Conservation (phyloP, 2,797 vertebrate genomes). For the Gobio occitaniae region DNA sequence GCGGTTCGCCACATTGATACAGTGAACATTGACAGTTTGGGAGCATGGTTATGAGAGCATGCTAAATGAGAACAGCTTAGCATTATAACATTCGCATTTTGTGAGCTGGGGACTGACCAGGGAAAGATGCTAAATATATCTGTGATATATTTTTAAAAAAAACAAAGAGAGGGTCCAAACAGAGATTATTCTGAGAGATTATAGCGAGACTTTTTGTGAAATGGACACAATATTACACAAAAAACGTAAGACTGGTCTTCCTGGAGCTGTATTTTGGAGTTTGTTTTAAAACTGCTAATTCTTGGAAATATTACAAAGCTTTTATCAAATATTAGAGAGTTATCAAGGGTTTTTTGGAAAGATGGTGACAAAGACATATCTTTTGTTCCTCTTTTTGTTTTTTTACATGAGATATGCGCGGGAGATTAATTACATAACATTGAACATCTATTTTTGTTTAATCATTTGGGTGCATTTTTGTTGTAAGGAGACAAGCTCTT, state of each 20-base stretch:
- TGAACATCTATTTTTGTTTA: constrained; percentile 39
- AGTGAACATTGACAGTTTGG: constrained; percentile 29
- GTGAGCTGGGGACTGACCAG: constrained; percentile 34
- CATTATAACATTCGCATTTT: constrained; percentile 32
- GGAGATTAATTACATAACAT: constrained; percentile 33
- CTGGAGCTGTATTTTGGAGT: constrained; percentile 61
- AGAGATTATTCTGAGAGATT: constrained; percentile 38
- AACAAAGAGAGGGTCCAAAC: background rate
- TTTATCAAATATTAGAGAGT: constrained; percentile 55
- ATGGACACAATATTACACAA: constrained; percentile 47
- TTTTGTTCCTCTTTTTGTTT: background rate
- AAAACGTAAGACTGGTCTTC: constrained; percentile 72
- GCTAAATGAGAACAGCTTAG: constrained; percentile 53
- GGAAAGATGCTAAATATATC: constrained; percentile 48
- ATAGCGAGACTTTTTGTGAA: constrained; percentile 34
- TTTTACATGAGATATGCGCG: constrained; percentile 34
- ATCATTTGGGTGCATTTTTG: constrained; percentile 37
- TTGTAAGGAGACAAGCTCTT: constrained; percentile 45
- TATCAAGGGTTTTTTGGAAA: constrained; percentile 58
- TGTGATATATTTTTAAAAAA: constrained; percentile 49
- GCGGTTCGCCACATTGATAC: constrained; percentile 32
- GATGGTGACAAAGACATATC: constrained; percentile 48
- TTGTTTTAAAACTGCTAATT: constrained; percentile 58
- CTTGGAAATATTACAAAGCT: constrained; percentile 54
- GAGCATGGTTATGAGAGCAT: constrained; percentile 52